A percentile compares a stretch with the other conserved stretches of the same genome.
These are phyloP conservation scores for Drosophila neocordata DNA, from an alignment of 1,140 invertebrate genomes.

Conservation along the genomic window DNA sequence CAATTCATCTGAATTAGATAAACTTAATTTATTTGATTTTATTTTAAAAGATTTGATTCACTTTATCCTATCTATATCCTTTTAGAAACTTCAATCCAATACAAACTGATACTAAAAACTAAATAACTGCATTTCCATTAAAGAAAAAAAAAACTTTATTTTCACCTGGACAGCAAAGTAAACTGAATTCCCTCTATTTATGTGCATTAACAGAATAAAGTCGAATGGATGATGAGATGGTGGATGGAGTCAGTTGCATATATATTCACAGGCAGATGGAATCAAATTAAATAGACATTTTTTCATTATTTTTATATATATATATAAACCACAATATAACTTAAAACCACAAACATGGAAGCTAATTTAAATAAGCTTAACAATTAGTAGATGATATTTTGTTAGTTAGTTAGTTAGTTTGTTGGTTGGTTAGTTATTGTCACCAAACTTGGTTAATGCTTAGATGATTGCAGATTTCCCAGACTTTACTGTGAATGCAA, in stretches of 20 bases:
- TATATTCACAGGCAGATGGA: constrained; percentile 23
- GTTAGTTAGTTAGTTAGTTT: constrained; percentile 11
- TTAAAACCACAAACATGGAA: constrained; percentile 49
- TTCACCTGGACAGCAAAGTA: background rate
- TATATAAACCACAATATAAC: constrained; percentile 39
- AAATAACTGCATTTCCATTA: background rate
- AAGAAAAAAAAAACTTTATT: background rate
- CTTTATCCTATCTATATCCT: too few relatives aligned
- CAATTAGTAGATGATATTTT: constrained; percentile 37
- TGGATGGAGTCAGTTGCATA: constrained; percentile 29
- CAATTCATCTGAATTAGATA: too few relatives aligned
- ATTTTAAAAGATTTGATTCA: too few relatives aligned
- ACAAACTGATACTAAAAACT: background rate
- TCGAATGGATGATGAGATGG: background rate
- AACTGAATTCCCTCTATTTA: constrained; percentile 32
- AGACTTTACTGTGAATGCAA: constrained; percentile 16
- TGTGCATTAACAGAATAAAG: constrained; percentile 16
- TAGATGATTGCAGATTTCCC: constrained; percentile 41
- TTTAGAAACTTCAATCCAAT: too few relatives aligned
- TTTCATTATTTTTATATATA: constrained; percentile 26
- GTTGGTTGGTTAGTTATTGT: constrained; percentile 29
- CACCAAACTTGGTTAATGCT: background rate
- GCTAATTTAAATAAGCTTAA: constrained; percentile 69
- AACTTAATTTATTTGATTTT: too few relatives aligned
- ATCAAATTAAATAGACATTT: constrained; percentile 71